A percentile compares a stretch with the other conserved stretches of the same genome.
Conservation (phyloP, 1,140 invertebrate species). For the Potamilus streckersoni region DNA sequence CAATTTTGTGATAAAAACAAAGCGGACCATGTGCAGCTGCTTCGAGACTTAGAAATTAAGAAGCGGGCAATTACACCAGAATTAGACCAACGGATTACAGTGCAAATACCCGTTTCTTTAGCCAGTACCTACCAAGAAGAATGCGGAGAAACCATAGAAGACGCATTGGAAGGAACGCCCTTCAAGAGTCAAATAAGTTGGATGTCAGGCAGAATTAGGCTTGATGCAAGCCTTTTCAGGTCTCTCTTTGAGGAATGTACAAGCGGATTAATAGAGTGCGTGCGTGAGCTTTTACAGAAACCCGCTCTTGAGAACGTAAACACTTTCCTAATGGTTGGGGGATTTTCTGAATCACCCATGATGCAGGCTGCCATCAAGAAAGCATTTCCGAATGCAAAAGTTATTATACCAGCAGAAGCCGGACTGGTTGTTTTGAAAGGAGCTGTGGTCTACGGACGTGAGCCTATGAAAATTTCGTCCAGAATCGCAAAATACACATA, state of each 20-base stretch:
- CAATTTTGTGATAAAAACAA: constrained; percentile 3
- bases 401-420: constrained; percentile 34
- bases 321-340: constrained; percentile 36
- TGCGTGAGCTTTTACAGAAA: constrained; percentile 15
- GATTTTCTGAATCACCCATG: constrained; percentile 33
- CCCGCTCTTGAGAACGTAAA: neutral
- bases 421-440: constrained; percentile 36
- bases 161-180: constrained; percentile 16
- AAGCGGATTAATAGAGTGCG: constrained; percentile 9
- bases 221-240: constrained; percentile 9
- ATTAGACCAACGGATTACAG: constrained; percentile 12
- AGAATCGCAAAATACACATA: constrained; percentile 28
- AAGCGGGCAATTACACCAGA: constrained; percentile 21
- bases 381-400: constrained; percentile 8
- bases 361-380: constrained; percentile 20
- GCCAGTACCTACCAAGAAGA: constrained; percentile 12
- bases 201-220: constrained; percentile 24
- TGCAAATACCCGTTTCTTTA: constrained; percentile 22
- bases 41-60: constrained; percentile 36
- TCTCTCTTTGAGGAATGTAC: constrained; percentile 10
- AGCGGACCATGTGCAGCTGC: constrained; percentile 19
- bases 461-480: constrained; percentile 19
- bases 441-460: constrained; percentile 31
- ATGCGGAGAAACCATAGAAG: constrained; percentile 5
- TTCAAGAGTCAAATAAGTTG: constrained; percentile 18